phyloP scores from a whole-genome alignment of 2,797 vertebrate genomes.

The Geotrypetes seraphini region DNA sequence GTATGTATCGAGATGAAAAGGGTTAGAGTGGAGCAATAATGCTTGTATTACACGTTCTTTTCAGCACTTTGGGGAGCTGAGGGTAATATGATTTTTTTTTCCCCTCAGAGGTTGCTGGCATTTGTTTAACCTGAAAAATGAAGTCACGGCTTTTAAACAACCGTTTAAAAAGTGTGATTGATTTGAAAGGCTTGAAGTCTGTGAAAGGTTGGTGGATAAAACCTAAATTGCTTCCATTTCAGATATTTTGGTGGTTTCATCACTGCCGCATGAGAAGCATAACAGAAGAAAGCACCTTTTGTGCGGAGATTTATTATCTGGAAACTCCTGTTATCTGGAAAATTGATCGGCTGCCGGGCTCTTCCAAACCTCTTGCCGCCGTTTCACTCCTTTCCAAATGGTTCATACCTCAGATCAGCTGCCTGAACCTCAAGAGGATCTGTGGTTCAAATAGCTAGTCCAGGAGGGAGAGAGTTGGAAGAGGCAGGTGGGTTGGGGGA shows the following conservation, averaged over 20 bases:
- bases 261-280: conserved; percentile 51
- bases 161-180: conserved; percentile 57
- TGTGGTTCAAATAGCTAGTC: too few species aligned
- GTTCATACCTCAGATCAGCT: too few species aligned
- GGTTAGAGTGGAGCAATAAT: conserved; percentile 21
- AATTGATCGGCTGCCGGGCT: too few species aligned
- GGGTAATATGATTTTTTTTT: conserved; percentile 7
- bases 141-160: conserved; percentile 56
- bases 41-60: conserved; percentile 14
- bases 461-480: too few species aligned
- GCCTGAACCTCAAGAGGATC: too few species aligned
- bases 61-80: conserved; percentile 14
- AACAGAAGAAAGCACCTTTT: conserved; percentile 22
- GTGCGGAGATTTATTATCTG: conserved; percentile 28
- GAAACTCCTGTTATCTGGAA: too few species aligned
- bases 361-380: too few species aligned
- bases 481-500: too few species aligned
- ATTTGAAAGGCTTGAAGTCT: conserved; percentile 60
- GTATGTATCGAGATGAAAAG: conserved; percentile 19
- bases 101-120: conserved; percentile 28
- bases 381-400: too few species aligned
- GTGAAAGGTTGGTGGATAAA: conserved; percentile 37
- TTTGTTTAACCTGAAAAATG: conserved; percentile 37
- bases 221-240: conserved; percentile 63
- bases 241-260: conserved; percentile 70